A percentile compares a stretch with the other conserved stretches of the same genome.
Evolutionary conservation across 2,888 invertebrate species (phyloP).

Genomic region (Molanna angustata): DNA sequence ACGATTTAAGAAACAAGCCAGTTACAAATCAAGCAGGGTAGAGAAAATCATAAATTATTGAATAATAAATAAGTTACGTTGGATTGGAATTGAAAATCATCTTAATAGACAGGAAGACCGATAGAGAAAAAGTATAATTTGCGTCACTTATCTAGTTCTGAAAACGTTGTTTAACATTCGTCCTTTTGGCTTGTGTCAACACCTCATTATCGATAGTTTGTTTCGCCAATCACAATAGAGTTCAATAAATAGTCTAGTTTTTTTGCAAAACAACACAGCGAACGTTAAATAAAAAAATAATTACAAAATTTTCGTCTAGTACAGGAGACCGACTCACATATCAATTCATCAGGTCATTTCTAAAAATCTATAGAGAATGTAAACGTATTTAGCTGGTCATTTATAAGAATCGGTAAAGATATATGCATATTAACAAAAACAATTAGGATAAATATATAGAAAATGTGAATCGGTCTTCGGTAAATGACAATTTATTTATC

Average conservation of each 20-base stretch:
- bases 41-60: no score
- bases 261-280: conserved; percentile 15
- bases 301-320: conserved; percentile 9
- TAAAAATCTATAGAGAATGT: background rate
- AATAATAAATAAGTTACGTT: no score
- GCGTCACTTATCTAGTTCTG: no score
- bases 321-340: background rate
- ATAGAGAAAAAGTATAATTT: no score
- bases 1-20: no score
- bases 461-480: conserved; percentile 47
- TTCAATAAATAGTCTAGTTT: conserved; percentile 19
- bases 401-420: no score
- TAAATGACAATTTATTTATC: conserved; percentile 51
- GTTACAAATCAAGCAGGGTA: no score
- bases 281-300: conserved; percentile 17
- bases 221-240: conserved; percentile 21
- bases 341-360: background rate
- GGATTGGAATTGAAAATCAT: no score
- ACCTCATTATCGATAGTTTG: conserved; percentile 7
- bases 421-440: no score
- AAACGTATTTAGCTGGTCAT: conserved; percentile 47
- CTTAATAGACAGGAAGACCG: no score
- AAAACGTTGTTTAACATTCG: background rate
- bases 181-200: background rate
- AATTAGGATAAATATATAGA: no score